Percentiles rank a stretch among this genome's conserved stretches.
Conservation (phyloP, 92 coral and sea anemone species). For the Phenganax stokvisi region DNA sequence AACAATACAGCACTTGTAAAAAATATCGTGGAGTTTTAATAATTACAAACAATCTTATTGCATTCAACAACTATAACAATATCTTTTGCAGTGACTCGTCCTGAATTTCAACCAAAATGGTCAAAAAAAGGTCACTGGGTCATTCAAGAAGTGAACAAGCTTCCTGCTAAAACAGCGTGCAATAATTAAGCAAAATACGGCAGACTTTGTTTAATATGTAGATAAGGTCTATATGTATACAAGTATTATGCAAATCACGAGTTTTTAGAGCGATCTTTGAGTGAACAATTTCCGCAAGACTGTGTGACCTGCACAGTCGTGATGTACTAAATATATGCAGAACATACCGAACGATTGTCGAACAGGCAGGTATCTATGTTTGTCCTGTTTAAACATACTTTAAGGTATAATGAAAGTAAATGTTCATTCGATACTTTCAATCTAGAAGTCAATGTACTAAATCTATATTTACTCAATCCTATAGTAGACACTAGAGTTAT, state of each 20-base stretch:
- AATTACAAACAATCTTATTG: too few relatives aligned
- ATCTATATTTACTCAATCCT: neutral
- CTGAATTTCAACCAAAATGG: too few relatives aligned
- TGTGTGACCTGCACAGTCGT: neutral
- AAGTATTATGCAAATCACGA: slow-evolving; percentile 18
- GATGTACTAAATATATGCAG: neutral
- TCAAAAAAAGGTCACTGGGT: too few relatives aligned
- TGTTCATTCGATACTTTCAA: slow-evolving; percentile 9
- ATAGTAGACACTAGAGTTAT: neutral
- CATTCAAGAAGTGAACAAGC: neutral
- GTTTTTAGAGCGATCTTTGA: neutral
- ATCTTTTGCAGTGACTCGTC: too few relatives aligned
- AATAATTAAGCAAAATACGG: neutral
- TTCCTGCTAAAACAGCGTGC: neutral
- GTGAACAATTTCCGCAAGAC: slow-evolving; percentile 21
- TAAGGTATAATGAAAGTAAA: neutral
- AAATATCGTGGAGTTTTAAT: too few relatives aligned
- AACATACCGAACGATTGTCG: neutral
- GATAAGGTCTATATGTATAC: neutral
- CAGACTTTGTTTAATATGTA: slow-evolving; percentile 10
- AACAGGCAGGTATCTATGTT: neutral
- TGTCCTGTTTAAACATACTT: neutral
- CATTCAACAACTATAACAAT: too few relatives aligned
- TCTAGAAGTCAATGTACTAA: neutral
- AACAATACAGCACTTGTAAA: too few relatives aligned